Conservation (phyloP, 1,140 invertebrate genomes). For the Metopolophium dirhodum region DNA sequence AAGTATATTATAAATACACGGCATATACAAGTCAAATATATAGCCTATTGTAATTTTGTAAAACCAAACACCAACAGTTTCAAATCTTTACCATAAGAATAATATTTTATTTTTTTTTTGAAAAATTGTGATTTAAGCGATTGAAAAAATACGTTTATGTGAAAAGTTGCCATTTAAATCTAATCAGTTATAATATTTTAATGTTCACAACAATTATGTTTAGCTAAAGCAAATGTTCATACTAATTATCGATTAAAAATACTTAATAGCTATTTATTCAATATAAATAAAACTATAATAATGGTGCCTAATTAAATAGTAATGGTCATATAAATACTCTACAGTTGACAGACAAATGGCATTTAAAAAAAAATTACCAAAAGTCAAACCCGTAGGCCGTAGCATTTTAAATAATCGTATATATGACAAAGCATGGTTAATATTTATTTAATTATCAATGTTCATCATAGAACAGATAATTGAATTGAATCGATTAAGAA, state of each 20-base stretch:
- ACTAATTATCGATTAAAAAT: neutral
- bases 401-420: neutral
- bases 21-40: neutral
- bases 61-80: neutral
- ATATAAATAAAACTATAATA: neutral
- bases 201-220: neutral
- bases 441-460: neutral
- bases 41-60: neutral
- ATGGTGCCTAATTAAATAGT: neutral
- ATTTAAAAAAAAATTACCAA: neutral
- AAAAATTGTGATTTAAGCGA: neutral
- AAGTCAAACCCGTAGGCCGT: neutral
- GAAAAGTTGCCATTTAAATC: neutral
- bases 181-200: neutral
- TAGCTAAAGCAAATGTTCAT: neutral
- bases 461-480: neutral
- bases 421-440: neutral
- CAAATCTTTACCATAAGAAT: neutral
- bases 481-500: neutral
- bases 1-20: neutral
- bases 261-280: neutral
- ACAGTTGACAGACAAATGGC: neutral
- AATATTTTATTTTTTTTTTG: neutral
- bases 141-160: neutral
- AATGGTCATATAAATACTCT: neutral